Evolutionary conservation across 1,140 invertebrate genomes (phyloP), one percentile per base, ranked within the genome.

Genomic region (Drosophila pseudoobscura): DNA sequence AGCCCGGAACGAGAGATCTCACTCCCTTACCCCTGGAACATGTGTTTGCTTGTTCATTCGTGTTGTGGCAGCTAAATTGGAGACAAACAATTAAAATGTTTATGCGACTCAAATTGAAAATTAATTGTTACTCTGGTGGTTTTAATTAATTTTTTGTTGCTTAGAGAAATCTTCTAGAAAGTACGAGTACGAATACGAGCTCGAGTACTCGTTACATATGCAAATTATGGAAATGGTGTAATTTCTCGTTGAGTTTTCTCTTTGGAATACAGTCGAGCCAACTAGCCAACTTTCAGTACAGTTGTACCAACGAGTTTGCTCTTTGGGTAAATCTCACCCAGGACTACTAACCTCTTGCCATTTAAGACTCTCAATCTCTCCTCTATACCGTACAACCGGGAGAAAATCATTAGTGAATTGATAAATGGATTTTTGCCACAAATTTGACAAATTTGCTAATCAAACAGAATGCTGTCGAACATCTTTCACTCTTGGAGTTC

Each of bases 371-470:
- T 13, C 3, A 1, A 11, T 1, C 35, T 55, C 22, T 9, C 6
- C 7, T n/a, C 22, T 22, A 8, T 6, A 5, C 6, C 13, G 22
- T 11, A 24, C 13, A 13, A n/a, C 13, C n/a, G 2, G 2, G 7
- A 62, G 46, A 53, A 47, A 61, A 88, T 75, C 82, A 87, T 87
- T 87, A 87, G 78, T 24, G 72, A 43, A 39, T 78, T 87, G 83
- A 87, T 68, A 88, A 87, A 87, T 87, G 56, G 75, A 61, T 58
- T 78, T 78, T 65, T 20, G 35, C 72, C 78, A 43, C 78, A 87
- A 83, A 87, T 87, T 87, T 78, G 82, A 89, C 83, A 87, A 87
- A 88, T 87, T 87, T 68, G 66, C 78, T 79, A 88, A 83, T 88
- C 82, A 82, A 87, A 87, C 75, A 88, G 64, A 78, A 65, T 56